Evolutionary conservation across 2,113 vertebrate genomes (phyloP).

Genomic region (Oceanites oceanicus): DNA sequence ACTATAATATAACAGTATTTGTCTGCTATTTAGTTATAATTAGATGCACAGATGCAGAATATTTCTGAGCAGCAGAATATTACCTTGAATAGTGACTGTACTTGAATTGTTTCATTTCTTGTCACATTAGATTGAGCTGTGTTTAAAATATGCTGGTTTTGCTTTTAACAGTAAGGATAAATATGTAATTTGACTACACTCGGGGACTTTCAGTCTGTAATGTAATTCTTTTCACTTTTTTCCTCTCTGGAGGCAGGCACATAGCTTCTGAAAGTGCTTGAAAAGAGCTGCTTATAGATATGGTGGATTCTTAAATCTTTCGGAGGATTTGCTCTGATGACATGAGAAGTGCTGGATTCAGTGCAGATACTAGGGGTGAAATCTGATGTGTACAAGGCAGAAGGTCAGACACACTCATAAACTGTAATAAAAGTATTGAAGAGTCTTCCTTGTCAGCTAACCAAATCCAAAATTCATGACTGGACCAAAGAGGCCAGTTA

Average conservation of each 20-base stretch:
- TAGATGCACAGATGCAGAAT: background rate
- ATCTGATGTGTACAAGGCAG: background rate
- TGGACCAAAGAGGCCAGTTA: background rate
- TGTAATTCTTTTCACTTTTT: conserved; percentile 37
- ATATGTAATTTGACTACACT: background rate
- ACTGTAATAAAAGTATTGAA: conserved; percentile 7
- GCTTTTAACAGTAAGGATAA: background rate
- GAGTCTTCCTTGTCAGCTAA: conserved; percentile 20
- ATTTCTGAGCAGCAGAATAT: background rate
- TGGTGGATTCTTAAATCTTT: background rate
- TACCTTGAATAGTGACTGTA: background rate
- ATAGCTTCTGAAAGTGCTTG: conserved; percentile 12
- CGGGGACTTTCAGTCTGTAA: background rate
- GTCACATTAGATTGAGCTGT: background rate
- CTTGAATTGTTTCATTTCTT: background rate
- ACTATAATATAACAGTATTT: background rate
- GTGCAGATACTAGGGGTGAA: background rate
- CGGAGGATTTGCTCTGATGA: background rate
- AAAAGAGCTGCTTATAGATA: background rate
- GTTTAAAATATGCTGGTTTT: conserved; percentile 6
- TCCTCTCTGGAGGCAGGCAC: background rate
- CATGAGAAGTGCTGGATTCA: background rate
- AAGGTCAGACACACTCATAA: background rate
- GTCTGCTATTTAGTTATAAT: background rate
- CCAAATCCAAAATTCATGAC: background rate